Conservation (phyloP, 2,113 vertebrate species). For the Rhinichthys klamathensis region DNA sequence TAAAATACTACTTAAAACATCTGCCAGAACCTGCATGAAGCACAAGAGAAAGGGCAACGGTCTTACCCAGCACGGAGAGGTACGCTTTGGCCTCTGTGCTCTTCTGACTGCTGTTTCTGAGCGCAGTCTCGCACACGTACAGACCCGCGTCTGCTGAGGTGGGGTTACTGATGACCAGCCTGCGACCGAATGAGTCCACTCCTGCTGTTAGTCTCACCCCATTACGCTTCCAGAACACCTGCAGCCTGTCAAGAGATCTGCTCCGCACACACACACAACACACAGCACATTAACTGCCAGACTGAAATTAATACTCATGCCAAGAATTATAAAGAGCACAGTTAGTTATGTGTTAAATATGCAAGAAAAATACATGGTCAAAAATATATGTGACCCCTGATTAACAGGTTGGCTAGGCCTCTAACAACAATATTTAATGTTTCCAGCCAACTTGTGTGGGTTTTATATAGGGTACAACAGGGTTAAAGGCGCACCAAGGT, state of each 20-base stretch:
- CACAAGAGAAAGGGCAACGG: background rate
- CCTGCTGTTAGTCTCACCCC: slow-evolving; percentile 81
- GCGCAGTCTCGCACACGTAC: slow-evolving; percentile 86
- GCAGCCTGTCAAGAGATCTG: slow-evolving; percentile 85
- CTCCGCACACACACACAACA: slow-evolving; percentile 30
- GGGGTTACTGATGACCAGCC: slow-evolving; percentile 79
- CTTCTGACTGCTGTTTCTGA: slow-evolving; percentile 76
- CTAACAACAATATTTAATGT: background rate
- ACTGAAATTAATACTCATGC: slow-evolving; percentile 17
- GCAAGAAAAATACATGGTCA: background rate
- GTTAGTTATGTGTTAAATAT: slow-evolving; percentile 1
- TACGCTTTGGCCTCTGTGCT: slow-evolving; percentile 80
- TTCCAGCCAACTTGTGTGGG: background rate
- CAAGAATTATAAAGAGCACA: background rate
- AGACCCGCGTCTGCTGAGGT: slow-evolving; percentile 79
- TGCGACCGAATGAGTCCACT: slow-evolving; percentile 80
- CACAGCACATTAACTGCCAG: slow-evolving; percentile 1
- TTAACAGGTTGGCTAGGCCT: background rate
- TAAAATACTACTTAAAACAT: background rate
- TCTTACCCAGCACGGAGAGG: slow-evolving; percentile 85
- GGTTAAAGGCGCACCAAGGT: too few relatives aligned
- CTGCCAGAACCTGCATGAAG: slow-evolving; percentile 5
- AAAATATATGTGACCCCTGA: background rate
- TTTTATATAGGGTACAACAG: background rate
- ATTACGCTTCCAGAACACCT: slow-evolving; percentile 86